phyloP scores from a whole-genome alignment of 2,113 vertebrate genomes.

The Halcyon senegalensis region DNA sequence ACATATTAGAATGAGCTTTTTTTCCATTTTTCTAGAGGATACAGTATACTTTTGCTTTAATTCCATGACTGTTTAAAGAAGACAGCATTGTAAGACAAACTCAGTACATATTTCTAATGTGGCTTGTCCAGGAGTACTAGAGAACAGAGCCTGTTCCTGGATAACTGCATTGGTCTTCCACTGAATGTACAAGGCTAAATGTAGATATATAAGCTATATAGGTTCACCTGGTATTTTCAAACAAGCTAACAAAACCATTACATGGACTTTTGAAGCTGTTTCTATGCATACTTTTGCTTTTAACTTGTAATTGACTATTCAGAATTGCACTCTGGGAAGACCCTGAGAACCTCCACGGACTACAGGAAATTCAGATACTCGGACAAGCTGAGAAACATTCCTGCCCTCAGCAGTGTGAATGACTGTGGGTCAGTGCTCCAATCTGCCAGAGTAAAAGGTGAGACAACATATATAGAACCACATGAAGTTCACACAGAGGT shows the following conservation, averaged over 20 bases:
- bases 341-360: accelerated
- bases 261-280: not conserved
- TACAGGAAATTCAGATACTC: not conserved
- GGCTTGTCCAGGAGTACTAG: not conserved
- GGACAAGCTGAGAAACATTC: accelerated
- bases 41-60: not conserved
- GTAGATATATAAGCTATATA: not conserved
- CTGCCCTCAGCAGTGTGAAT: accelerated
- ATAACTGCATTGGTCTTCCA: not conserved
- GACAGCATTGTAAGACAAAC: not conserved
- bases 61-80: constrained; percentile 8
- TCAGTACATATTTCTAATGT: not conserved
- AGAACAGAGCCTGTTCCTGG: not conserved
- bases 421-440: not conserved
- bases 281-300: not conserved
- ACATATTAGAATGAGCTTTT: constrained; percentile 1
- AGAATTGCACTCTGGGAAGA: not conserved
- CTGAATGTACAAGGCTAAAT: not conserved
- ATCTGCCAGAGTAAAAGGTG: not conserved
- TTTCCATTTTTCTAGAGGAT: constrained; percentile 15
- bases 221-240: not conserved
- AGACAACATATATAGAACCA: accelerated
- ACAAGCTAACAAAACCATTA: not conserved
- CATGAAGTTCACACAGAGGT: accelerated
- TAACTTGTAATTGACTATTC: not conserved